Base-by-base conservation (phyloP, 1,140 invertebrate genomes). In the Diabrotica undecimpunctata region DNA sequence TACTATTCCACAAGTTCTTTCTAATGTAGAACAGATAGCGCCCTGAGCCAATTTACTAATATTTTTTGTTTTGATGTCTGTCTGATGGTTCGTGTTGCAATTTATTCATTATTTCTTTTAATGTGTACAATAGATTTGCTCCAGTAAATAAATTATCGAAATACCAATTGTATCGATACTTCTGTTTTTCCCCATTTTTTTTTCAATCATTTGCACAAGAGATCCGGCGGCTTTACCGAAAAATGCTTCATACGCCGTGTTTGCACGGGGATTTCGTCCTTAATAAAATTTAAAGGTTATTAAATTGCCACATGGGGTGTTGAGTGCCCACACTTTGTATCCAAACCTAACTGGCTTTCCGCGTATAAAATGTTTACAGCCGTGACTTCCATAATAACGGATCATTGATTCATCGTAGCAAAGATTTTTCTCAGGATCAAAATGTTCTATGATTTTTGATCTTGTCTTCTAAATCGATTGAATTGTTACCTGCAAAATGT, bases 301-400 rank as follows among this genome's bases (percentile, higher is more conserved):
- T n/a, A n/a, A n/a, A 46, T 61, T 61, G 9, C 57, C 58, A 54
- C 14, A 35, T 11, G 52, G 38, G 5, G 41, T 3, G n/a, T 46
- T 46, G 5, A 65, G 13, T 11, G 66, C 69, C 72, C 25, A 67
- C 61, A 25, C n/a, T n/a, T 71, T 70, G 58, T 68, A 70, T 6
- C 66, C 66, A 54, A 55, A 71, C 38, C 62, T 14, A 39, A 72
- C 62, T 6, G 71, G 62, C 58, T 70, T 72, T 6, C 69, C 66
- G 38, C 55, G 50, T 35, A 72, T 72, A 38, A 65, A 71, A 54
- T 72, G 71, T 53, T 73, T 70, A 51, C 67, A 67, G 11, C 71
- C 65, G 63, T 73, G 70, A 6, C 64, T 59, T 12, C 71, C 72
- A 52, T 63, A 73, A 57, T 71, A 74, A 4, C 65, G 54, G 13